Conservation (phyloP, 2,888 invertebrate species). For the Drosophila barbarae region DNA sequence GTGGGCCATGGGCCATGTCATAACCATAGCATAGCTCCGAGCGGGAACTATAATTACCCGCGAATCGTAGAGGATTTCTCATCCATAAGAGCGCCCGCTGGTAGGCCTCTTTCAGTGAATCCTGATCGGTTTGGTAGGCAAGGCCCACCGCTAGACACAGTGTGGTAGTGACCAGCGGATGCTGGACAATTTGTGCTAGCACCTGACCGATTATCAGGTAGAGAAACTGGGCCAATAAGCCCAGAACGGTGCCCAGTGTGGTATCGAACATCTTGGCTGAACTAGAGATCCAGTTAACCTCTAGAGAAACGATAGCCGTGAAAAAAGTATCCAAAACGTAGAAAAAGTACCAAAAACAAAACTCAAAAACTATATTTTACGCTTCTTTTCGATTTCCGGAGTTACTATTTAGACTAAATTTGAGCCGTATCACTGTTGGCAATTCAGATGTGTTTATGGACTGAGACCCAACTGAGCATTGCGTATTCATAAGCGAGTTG, state of each 20-base stretch:
- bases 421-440: conserved; percentile 9
- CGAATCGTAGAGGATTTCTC: conserved; percentile 5
- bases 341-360: conserved; percentile 22
- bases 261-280: conserved; percentile 53
- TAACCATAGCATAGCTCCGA: conserved; percentile 23
- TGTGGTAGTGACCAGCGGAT: conserved; percentile 63
- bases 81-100: neutral
- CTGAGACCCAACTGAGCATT: neutral
- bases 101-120: conserved; percentile 27
- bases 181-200: conserved; percentile 57
- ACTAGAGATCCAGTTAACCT: neutral
- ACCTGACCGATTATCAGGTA: conserved; percentile 53
- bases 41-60: neutral
- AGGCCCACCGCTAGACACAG: conserved; percentile 62
- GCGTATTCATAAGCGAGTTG: neutral
- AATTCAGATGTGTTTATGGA: conserved; percentile 24
- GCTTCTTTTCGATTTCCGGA: conserved; percentile 5
- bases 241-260: conserved; percentile 45
- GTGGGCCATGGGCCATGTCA: conserved; percentile 73
- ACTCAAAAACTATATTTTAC: conserved; percentile 6
- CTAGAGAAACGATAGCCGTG: neutral
- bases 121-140: conserved; percentile 53
- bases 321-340: conserved; percentile 8
- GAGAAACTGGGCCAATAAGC: conserved; percentile 44
- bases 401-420: conserved; percentile 8